Evolutionary conservation across 2,888 invertebrate species (phyloP), one percentile per base, ranked within the genome.

Genomic region (Psylliodes chrysocephalus): DNA sequence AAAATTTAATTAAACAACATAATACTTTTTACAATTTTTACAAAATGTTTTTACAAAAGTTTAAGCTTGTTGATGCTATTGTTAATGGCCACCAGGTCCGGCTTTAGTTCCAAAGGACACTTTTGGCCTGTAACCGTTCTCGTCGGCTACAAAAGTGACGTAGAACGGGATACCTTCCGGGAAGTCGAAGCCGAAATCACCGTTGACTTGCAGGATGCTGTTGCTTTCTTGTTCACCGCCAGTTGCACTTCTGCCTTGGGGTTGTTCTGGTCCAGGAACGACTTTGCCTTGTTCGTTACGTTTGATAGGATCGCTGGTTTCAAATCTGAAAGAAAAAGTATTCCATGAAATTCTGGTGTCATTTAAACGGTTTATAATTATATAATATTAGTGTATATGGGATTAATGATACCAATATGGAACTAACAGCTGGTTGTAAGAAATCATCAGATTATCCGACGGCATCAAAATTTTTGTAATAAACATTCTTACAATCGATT

Each of bases 51-150:
- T n/a, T n/a, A n/a, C n/a, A n/a, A 28, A 33, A 33, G 8, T 33
- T 33, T 33, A 33, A 6, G 33, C 22, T 22, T 22, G 22, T 2
- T 2, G 22, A 22, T 6, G n/a, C n/a, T n/a, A n/a, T n/a, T n/a
- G 5, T 8, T 5, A 0, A n/a, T 18, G 33, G 10, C 33, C 6
- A 33, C 18, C 42, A 10, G 30, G 2, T 19, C 35, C 38, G 10
- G 52, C 42, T 7, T 49, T 12, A 3, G 55, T 44, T n/a, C 59
- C 59, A 19, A 59, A 59, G 0, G 59, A 49, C 5, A 92, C 85
- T 77, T 87, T 91, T 0, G 92, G 92, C 71, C 89, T 89, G 79
- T 88, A 91, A 3, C 92, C 92, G 71, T 88, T 88, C 78, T 91
- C 90, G 74, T 92, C 91, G 7, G 92, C 92, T 10, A 87, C 84